Conservation (phyloP, 2,113 vertebrate species). For the Picathartes gymnocephalus region DNA sequence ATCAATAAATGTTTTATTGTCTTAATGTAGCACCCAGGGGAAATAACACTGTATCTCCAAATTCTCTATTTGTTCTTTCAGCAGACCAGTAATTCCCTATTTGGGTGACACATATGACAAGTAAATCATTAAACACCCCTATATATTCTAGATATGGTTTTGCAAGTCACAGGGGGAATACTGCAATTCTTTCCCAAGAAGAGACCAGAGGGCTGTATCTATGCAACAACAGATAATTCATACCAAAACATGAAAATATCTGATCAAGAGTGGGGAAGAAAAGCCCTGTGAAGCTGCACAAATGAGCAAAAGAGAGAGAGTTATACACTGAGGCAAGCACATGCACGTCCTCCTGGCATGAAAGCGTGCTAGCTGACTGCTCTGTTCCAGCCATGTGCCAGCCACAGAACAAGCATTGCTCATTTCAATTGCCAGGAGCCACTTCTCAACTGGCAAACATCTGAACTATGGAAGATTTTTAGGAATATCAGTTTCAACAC, state of each 20-base stretch:
- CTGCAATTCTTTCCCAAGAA: not conserved
- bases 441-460: not conserved
- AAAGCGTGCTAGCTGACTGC: not conserved
- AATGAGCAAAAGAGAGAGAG: not conserved
- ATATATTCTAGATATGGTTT: not conserved
- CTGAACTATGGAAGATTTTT: not conserved
- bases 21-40: not conserved
- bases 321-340: not conserved
- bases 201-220: not conserved
- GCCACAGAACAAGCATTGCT: not conserved
- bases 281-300: not conserved
- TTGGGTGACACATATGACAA: not conserved
- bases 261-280: not conserved
- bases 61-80: not conserved
- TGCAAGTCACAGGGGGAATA: not conserved
- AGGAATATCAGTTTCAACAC: not conserved
- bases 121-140: not conserved
- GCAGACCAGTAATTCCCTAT: not conserved
- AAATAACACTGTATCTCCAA: not conserved
- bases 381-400: not conserved
- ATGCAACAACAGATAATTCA: not conserved
- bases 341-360: not conserved
- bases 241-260: not conserved
- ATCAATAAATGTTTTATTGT: not conserved
- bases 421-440: not conserved